Percentiles rank a stretch among this genome's conserved stretches.
Conservation (phyloP, 2,888 invertebrate genomes). For the Euproctis similis region DNA sequence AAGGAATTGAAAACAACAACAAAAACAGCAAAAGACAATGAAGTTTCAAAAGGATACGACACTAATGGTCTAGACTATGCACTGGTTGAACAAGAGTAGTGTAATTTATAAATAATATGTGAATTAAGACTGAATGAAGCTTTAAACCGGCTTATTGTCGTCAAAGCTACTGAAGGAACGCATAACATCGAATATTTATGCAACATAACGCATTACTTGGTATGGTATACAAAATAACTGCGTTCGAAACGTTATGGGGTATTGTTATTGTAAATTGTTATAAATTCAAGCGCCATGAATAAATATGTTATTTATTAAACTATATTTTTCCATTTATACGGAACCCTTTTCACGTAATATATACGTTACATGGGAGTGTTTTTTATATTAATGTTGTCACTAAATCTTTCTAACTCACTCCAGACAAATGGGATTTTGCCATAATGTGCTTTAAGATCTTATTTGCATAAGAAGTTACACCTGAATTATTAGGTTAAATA, state of each 20-base stretch:
- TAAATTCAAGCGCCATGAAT: constrained; percentile 48
- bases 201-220: constrained; percentile 11
- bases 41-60: constrained; percentile 55
- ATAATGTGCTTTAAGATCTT: constrained; percentile 11
- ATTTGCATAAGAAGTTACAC: too few relatives aligned
- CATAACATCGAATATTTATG: constrained; percentile 19
- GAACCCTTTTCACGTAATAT: constrained; percentile 22
- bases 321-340: constrained; percentile 33
- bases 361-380: constrained; percentile 26
- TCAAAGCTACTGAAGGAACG: constrained; percentile 30
- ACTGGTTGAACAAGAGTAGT: constrained; percentile 44
- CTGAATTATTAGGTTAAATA: too few relatives aligned
- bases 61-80: constrained; percentile 54
- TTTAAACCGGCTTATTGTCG: constrained; percentile 20
- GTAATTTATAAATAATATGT: constrained; percentile 23
- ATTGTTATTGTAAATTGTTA: constrained; percentile 19
- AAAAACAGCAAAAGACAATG: constrained; percentile 57
- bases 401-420: constrained; percentile 27
- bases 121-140: constrained; percentile 52
- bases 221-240: constrained; percentile 7
- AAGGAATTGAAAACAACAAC: constrained; percentile 57
- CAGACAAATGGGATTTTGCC: constrained; percentile 14
- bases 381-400: constrained; percentile 26
- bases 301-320: constrained; percentile 59
- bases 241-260: constrained; percentile 12